Evolutionary conservation across 2,888 invertebrate species (phyloP).

Genomic region (Phyto melanocephala): DNA sequence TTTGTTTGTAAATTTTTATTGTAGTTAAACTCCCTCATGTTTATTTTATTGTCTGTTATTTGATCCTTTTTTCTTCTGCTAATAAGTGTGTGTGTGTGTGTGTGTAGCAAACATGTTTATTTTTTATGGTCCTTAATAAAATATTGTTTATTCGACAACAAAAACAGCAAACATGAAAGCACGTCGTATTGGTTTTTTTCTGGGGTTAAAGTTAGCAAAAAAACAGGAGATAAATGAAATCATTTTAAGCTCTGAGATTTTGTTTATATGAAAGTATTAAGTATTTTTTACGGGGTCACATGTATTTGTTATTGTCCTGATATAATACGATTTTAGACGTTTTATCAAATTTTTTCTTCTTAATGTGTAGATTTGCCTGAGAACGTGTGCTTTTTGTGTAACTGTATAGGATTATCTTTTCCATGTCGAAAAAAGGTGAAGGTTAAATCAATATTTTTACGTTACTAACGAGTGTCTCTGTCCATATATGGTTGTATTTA

Average conservation of each 20-base stretch:
- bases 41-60: constrained; percentile 39
- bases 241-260: constrained; percentile 38
- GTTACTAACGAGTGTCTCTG: background rate
- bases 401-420: constrained; percentile 4
- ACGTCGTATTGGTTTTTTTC: constrained; percentile 1
- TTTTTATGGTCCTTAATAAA: constrained; percentile 47
- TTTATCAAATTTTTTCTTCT: constrained; percentile 13
- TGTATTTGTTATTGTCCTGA: constrained; percentile 17
- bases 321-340: constrained; percentile 48
- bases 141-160: constrained; percentile 31
- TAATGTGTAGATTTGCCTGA: background rate
- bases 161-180: background rate
- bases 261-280: constrained; percentile 8
- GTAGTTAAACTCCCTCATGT: constrained; percentile 23
- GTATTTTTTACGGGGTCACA: constrained; percentile 41
- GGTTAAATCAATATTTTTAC: constrained; percentile 55
- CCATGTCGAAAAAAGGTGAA: constrained; percentile 52
- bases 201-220: constrained; percentile 6
- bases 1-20: background rate
- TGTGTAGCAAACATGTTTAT: constrained; percentile 42
- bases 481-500: constrained; percentile 21
- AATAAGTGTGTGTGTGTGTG: constrained; percentile 16
- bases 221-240: constrained; percentile 14
- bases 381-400: background rate
- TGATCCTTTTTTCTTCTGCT: constrained; percentile 40